Conservation (phyloP, 2,888 invertebrate genomes). For the Suillia variegata region DNA sequence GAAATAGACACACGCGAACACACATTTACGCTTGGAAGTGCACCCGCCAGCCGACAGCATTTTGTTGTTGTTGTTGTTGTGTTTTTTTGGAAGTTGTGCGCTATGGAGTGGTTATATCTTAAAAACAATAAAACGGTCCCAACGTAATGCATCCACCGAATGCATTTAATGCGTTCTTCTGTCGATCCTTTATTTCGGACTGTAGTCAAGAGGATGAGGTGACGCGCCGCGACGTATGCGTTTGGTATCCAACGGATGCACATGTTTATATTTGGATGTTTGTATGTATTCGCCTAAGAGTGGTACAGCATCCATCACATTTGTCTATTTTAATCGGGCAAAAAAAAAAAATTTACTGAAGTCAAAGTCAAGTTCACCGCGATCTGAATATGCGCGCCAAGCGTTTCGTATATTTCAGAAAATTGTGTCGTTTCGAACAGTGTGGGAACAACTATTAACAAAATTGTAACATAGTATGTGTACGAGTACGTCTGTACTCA, state of each 20-base stretch:
- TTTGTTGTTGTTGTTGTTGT: not conserved
- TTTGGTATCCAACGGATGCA: constrained; percentile 44
- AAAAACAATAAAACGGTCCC: not conserved
- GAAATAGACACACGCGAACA: not conserved
- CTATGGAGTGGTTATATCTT: not conserved
- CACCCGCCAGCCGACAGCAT: not conserved
- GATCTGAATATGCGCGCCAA: not conserved
- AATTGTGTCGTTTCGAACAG: too few relatives aligned
- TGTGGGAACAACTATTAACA: too few relatives aligned
- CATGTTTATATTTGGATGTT: constrained; percentile 37
- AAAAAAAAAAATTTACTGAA: not conserved
- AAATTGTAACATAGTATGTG: too few relatives aligned
- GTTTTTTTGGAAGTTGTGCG: not conserved
- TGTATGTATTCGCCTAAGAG: too few relatives aligned
- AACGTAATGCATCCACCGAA: not conserved
- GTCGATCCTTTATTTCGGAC: not conserved
- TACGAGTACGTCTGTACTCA: too few relatives aligned
- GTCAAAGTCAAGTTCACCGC: constrained; percentile 6
- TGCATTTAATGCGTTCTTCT: not conserved
- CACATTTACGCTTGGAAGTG: too few relatives aligned
- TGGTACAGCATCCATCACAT: not conserved
- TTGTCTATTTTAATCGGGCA: not conserved
- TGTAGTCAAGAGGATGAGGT: not conserved
- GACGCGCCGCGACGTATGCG: not conserved
- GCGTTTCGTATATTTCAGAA: not conserved